These are phyloP conservation scores for Chelon labrosus DNA, from an alignment of 2,797 vertebrate genomes.

Conservation along the genomic window DNA sequence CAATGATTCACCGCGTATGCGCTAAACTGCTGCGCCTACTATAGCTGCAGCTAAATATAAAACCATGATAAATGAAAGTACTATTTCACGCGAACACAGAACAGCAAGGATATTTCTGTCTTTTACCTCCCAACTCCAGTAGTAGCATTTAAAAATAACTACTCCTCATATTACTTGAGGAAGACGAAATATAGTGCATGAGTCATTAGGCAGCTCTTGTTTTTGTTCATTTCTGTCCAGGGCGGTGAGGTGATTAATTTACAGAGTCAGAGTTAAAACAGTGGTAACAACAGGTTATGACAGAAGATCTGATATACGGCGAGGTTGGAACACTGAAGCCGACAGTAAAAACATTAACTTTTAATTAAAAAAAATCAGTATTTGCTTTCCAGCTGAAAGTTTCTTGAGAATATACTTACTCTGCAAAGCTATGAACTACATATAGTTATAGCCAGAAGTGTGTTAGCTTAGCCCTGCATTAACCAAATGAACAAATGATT, in stretches of 20 bases:
- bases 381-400: no score
- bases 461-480: not conserved
- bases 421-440: not conserved
- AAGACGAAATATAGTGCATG: slow-evolving; percentile 7
- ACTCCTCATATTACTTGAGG: slow-evolving; percentile 16
- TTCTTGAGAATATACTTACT: no score
- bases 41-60: slow-evolving; percentile 51
- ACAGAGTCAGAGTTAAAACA: slow-evolving; percentile 6
- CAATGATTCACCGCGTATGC: slow-evolving; percentile 39
- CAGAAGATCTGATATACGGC: no score
- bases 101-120: slow-evolving; percentile 27
- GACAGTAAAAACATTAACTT: no score
- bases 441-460: not conserved
- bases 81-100: slow-evolving; percentile 19
- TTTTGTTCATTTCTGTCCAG: not conserved
- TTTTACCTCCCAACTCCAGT: slow-evolving; percentile 16
- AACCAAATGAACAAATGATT: not conserved
- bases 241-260: slow-evolving; percentile 11
- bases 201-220: slow-evolving; percentile 24
- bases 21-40: slow-evolving; percentile 20
- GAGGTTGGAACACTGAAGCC: not conserved
- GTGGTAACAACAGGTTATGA: not conserved
- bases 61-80: slow-evolving; percentile 11
- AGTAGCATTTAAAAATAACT: slow-evolving; percentile 48
- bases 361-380: no score